Percentiles rank a stretch among this genome's conserved stretches.
phyloP scores from a whole-genome alignment of 2,888 invertebrate genomes.

The Mythimna vitellina region DNA sequence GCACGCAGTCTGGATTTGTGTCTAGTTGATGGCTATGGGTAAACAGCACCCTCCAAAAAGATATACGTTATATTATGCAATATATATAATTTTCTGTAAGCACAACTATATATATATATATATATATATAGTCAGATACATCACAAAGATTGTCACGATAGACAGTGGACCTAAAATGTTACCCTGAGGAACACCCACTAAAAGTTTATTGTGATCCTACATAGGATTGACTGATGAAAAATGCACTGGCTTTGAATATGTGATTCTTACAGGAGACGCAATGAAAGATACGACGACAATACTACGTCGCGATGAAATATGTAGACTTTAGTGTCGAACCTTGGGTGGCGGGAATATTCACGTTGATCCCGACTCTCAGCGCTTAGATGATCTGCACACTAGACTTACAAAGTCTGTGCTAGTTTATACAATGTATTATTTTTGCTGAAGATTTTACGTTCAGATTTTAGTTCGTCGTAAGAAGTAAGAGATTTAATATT shows the following conservation, averaged over 20 bases:
- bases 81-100: not conserved
- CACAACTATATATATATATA: not conserved
- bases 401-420: conserved; percentile 39
- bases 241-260: conserved; percentile 81
- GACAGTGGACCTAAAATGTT: conserved; percentile 43
- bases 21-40: not conserved
- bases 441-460: conserved; percentile 32
- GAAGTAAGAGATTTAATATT: conserved; percentile 16
- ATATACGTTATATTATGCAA: not conserved
- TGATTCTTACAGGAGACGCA: conserved; percentile 73
- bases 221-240: conserved; percentile 83
- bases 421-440: conserved; percentile 31
- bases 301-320: conserved; percentile 72
- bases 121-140: not conserved
- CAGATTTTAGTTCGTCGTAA: conserved; percentile 29
- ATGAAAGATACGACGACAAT: conserved; percentile 75
- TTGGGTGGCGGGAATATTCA: conserved; percentile 58
- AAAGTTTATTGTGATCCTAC: conserved; percentile 70
- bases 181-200: conserved; percentile 60
- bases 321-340: conserved; percentile 73
- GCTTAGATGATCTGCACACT: conserved; percentile 50
- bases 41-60: not conserved
- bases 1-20: not conserved
- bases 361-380: conserved; percentile 49
- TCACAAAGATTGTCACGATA: conserved; percentile 8